Base-by-base conservation (phyloP, 2,888 invertebrate genomes). In the Cheilosia variabilis region DNA sequence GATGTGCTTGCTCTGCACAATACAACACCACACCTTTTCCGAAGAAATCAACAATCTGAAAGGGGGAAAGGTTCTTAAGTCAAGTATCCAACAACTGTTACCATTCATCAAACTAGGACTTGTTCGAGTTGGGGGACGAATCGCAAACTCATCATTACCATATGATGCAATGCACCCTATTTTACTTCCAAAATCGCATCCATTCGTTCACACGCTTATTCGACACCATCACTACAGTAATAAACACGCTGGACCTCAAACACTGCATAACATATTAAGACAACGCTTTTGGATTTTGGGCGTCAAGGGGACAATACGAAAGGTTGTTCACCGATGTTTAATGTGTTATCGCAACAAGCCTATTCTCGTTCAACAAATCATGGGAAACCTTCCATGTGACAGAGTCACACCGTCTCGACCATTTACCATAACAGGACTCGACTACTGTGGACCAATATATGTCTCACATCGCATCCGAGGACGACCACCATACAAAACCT, bases 111-210 rank as follows among this genome's bases (percentile, higher is more conserved):
- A 63, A 34, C 47, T 45, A 13, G 63, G 62, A 31, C 63, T 73
- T n/a, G 24, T 73, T 34, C 63, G 73, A 63, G 47, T 63, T 6
- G 72, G 55, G 24, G 73, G 73, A 45, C 43, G 55, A 34, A 43
- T 72, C 24, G 7, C 15, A 17, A 73, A 63, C 0, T 55, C 57
- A 24, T 1, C n/a, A 4, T 24, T 37, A 24, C 41, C 71, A 15
- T 60, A 72, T 4, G 60, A 60, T 43, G 60, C 71, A 10, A 62
- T 31, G 17, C 72, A 63, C 45, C 72, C 72, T n/a, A 0, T 73
- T 1, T 45, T 73, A n/a, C 55, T 65, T 1, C 47, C 75, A 47
- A 65, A 50, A 17, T 43, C 65, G 4, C 65, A 75, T 22, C 37
- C 37, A 22, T 75, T 57, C 50, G 45, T 45, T 22, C n/a, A 2